phyloP scores from a whole-genome alignment of 2,888 invertebrate genomes.

The Zhuqinia jingwanae region DNA sequence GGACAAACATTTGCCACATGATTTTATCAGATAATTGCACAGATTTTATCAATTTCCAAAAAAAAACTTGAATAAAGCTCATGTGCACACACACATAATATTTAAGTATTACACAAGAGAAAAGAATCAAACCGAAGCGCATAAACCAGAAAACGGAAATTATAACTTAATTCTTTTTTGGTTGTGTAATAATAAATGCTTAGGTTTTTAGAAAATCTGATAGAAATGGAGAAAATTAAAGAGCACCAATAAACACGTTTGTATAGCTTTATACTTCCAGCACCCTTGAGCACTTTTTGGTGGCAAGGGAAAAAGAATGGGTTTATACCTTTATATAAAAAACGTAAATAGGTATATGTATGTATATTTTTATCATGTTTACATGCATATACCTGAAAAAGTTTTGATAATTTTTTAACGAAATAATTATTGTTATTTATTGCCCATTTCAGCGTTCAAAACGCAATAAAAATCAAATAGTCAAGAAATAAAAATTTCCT shows the following conservation, averaged over 20 bases:
- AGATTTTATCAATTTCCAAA: constrained; percentile 46
- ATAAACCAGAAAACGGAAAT: constrained; percentile 3
- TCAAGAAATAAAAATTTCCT: background rate
- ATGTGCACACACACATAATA: background rate
- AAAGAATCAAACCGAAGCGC: too few relatives aligned
- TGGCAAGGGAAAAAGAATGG: background rate
- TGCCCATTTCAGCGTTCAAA: background rate
- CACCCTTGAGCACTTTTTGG: constrained; percentile 29
- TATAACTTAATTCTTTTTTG: background rate
- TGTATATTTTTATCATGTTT: too few relatives aligned
- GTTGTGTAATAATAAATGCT: constrained; percentile 1
- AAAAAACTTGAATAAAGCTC: constrained; percentile 13
- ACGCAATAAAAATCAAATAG: background rate
- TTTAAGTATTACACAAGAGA: too few relatives aligned
- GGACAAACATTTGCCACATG: constrained; percentile 50
- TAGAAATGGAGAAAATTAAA: background rate
- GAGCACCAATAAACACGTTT: background rate
- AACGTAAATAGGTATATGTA: too few relatives aligned
- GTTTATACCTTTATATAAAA: too few relatives aligned
- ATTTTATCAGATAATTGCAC: constrained; percentile 47
- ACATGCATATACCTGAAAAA: too few relatives aligned
- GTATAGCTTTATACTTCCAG: background rate
- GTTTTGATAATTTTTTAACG: constrained; percentile 10
- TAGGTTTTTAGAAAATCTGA: too few relatives aligned
- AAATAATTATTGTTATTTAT: constrained; percentile 34